Evolutionary conservation across 2,113 vertebrate species (phyloP).

Genomic region (Cyprinodon brontotheroides): DNA sequence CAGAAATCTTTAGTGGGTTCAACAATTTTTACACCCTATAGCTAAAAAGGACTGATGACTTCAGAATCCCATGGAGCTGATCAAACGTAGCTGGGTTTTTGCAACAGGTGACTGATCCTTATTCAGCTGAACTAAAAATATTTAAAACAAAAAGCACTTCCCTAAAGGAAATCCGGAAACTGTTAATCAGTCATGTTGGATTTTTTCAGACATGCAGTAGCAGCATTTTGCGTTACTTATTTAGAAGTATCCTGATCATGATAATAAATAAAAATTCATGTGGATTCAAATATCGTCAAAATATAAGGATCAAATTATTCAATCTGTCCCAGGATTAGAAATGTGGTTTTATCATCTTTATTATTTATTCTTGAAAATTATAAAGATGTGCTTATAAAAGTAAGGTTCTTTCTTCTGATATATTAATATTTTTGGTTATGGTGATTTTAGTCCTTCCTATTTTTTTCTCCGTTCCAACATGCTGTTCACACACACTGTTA

Average conservation of each 20-base stretch:
- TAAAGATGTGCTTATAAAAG: background rate
- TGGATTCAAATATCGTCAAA: too few species aligned
- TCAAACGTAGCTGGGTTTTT: background rate
- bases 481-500: constrained; percentile 45
- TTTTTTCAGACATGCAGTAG: background rate
- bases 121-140: background rate
- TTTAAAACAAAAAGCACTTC: background rate
- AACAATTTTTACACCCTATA: background rate
- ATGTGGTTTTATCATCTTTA: too few species aligned
- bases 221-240: background rate
- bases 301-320: background rate
- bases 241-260: background rate
- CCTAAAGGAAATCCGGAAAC: background rate
- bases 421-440: background rate
- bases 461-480: background rate
- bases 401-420: background rate
- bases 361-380: too few species aligned
- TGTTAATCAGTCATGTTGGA: background rate
- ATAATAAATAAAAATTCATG: background rate
- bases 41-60: background rate
- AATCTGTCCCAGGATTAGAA: too few species aligned
- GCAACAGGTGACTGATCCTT: background rate
- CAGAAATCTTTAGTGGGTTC: background rate
- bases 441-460: background rate
- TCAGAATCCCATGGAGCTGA: background rate